Conservation (phyloP, 2,113 vertebrate genomes). For the Brienomyrus longianalis region DNA sequence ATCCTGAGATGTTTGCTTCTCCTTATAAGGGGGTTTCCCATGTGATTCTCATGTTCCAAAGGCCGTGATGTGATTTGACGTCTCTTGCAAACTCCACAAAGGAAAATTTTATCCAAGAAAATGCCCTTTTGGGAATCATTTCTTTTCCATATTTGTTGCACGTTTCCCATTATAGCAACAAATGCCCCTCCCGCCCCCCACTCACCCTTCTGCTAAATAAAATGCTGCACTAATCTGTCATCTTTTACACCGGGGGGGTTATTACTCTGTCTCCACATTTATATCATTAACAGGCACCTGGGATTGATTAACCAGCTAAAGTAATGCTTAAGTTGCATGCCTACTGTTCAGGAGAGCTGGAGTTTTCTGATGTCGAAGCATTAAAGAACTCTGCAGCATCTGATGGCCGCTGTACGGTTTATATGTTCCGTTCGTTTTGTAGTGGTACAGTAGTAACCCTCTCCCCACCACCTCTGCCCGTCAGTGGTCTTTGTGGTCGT, state of each 20-base stretch:
- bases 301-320: background rate
- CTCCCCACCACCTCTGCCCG: background rate
- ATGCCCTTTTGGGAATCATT: background rate
- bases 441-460: background rate
- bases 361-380: background rate
- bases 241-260: background rate
- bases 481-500: background rate
- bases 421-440: background rate
- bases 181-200: background rate
- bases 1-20: background rate
- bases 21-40: background rate
- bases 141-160: background rate
- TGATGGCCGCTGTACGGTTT: background rate
- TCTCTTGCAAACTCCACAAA: background rate
- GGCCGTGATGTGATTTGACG: background rate
- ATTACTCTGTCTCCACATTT: background rate
- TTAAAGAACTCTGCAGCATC: background rate
- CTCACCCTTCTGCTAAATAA: background rate
- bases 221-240: background rate
- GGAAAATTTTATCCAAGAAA: background rate
- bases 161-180: background rate
- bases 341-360: background rate
- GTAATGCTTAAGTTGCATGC: background rate
- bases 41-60: background rate
- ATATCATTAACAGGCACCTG: background rate